A percentile compares a stretch with the other conserved stretches of the same genome.
phyloP scores from a whole-genome alignment of 2,113 vertebrate genomes.

The Holacanthus passer region DNA sequence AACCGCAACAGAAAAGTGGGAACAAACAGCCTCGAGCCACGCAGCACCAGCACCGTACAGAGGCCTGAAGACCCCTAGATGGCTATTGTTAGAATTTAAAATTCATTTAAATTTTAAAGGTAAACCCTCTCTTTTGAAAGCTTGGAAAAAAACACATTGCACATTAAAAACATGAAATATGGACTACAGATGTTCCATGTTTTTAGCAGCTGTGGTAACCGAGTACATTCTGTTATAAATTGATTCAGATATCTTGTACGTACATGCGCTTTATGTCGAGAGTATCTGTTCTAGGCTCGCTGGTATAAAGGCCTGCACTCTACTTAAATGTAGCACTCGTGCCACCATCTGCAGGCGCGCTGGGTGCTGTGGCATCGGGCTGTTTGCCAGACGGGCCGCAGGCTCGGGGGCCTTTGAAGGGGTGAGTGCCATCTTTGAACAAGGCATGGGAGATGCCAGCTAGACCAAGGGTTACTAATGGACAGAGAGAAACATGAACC shows the following conservation, averaged over 20 bases:
- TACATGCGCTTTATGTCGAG: not conserved
- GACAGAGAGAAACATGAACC: slow-evolving; percentile 65
- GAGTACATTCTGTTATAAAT: not conserved
- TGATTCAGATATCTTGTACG: not conserved
- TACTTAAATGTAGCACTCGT: slow-evolving; percentile 53
- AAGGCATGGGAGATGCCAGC: slow-evolving; percentile 88
- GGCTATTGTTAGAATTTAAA: not conserved
- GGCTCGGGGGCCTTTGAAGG: slow-evolving; percentile 99
- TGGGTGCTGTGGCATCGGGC: slow-evolving; percentile 93
- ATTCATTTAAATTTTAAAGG: not conserved
- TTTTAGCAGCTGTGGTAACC: slow-evolving; percentile 31
- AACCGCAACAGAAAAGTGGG: slow-evolving; percentile 99
- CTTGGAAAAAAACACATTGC: not conserved
- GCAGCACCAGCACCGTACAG: slow-evolving; percentile 89
- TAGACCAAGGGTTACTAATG: slow-evolving; percentile 70
- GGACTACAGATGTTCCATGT: not conserved
- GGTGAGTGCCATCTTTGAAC: slow-evolving; percentile 99
- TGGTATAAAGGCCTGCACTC: slow-evolving; percentile 37
- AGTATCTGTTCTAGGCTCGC: not conserved
- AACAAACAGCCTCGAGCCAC: slow-evolving; percentile 98
- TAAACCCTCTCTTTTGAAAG: not conserved
- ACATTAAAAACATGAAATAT: slow-evolving; percentile 22
- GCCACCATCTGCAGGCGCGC: slow-evolving; percentile 88
- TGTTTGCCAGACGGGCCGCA: slow-evolving; percentile 98
- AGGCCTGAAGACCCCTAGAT: slow-evolving; percentile 60